Percentiles rank a stretch among this genome's conserved stretches.
Evolutionary conservation across 2,888 invertebrate genomes (phyloP).

Genomic region (Marronus borbonicus): DNA sequence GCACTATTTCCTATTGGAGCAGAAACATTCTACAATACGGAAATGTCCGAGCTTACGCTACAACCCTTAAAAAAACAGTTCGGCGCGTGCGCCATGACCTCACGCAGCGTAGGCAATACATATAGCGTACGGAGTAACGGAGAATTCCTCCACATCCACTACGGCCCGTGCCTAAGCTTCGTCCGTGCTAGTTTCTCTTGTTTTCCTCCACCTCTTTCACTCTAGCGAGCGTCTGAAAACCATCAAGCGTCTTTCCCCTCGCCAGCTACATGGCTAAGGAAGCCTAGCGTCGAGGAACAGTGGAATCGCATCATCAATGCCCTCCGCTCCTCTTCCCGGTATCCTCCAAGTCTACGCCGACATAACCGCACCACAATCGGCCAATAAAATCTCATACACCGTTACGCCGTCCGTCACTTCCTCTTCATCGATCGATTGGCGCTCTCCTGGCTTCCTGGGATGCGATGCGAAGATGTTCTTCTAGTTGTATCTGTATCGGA

Average conservation of each 20-base stretch:
- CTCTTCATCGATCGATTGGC: slow-evolving; percentile 14
- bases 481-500: neutral
- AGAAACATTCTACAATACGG: too few relatives aligned
- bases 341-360: neutral
- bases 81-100: slow-evolving; percentile 15
- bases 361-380: slow-evolving; percentile 21
- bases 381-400: slow-evolving; percentile 28
- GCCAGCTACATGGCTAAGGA: neutral
- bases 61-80: too few relatives aligned
- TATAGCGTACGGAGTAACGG: neutral
- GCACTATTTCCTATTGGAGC: too few relatives aligned
- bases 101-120: slow-evolving; percentile 14
- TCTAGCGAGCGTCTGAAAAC: neutral
- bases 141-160: neutral
- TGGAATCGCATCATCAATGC: neutral
- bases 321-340: neutral
- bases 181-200: neutral
- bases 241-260: neutral
- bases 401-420: slow-evolving; percentile 4
- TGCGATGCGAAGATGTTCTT: too few relatives aligned
- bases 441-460: too few relatives aligned
- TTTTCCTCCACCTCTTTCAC: neutral
- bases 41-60: neutral
- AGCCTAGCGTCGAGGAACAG: too few relatives aligned
- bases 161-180: neutral